Base-by-base conservation (phyloP, 2,113 vertebrate species). In the Aldabrachelys gigantea region DNA sequence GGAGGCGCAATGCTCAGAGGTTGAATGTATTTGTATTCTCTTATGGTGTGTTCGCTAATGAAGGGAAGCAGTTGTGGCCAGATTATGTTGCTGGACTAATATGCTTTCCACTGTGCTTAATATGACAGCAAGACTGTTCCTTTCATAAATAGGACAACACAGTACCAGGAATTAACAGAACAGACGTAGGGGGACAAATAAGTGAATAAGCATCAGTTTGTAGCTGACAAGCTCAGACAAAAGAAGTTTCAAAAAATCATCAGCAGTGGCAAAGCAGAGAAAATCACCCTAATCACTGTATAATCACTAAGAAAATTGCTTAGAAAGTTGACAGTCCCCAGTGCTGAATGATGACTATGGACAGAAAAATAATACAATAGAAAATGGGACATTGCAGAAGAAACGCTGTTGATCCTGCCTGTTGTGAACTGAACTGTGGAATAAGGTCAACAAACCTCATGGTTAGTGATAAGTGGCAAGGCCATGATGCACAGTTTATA, bases 61-160 rank as follows among this genome's bases (percentile, higher is more conserved):
- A 96, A 96, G 75, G 10, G 85, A 86, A 79, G 86, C 21, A 87
- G 75, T 38, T 3, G 0, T 44, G 57, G 59, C 88, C 87, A 90
- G 91, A 88, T 92, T 96, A 87, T 0, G 0, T 0, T 93, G 88
- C 79, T 8, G 2, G 75, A 56, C 22, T 54, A 79, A 90, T 82
- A 89, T 90, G 62, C 78, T 96, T 91, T 80, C 95, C 82, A 44
- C 86, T 47, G 80, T 65, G 62, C 79, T 94, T 84, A 50, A 80
- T 49, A 52, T 0, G 2, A 84, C 53, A 88, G 35, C 80, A 89
- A 10, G 14, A 79, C 85, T 56, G 47, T 84, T 95, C 94, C 94
- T 91, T 93, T 86, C 80, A 56, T 12, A 87, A 57, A 1, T 25
- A 87, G 81, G 62, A 82, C 72, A 95, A 91, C 38, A 47, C 89